Percentiles rank a stretch among this genome's conserved stretches.
These are phyloP conservation scores for Acropora tenuis DNA, from an alignment of 64 coral and sea anemone species.

Conservation along the genomic window DNA sequence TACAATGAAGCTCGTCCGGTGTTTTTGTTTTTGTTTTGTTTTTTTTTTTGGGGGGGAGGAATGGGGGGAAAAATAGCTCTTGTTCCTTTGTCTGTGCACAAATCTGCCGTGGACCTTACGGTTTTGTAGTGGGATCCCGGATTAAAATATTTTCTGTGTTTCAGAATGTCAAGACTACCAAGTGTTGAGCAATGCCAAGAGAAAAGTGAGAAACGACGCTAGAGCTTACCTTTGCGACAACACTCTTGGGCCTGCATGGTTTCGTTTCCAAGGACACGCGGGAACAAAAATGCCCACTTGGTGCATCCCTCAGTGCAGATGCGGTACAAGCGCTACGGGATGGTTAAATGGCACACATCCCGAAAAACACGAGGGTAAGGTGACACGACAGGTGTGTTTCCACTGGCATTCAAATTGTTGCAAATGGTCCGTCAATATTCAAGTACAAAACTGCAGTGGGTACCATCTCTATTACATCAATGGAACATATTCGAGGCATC, in stretches of 20 bases:
- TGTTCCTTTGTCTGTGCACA: too few relatives aligned
- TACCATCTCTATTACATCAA: too few relatives aligned
- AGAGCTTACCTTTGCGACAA: background rate
- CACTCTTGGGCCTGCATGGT: background rate
- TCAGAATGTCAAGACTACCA: background rate
- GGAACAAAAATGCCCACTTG: background rate
- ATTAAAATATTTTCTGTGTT: background rate
- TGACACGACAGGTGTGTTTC: background rate
- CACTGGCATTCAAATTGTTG: too few relatives aligned
- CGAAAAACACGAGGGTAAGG: background rate
- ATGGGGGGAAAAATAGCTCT: too few relatives aligned
- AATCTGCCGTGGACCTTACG: background rate
- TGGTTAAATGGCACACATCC: conserved; percentile 17
- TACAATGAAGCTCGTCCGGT: too few relatives aligned
- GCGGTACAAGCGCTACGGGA: background rate
- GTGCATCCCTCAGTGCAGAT: too few relatives aligned
- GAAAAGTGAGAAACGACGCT: background rate
- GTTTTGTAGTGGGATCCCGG: background rate
- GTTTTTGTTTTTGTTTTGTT: too few relatives aligned
- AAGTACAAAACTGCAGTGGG: too few relatives aligned
- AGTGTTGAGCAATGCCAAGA: background rate
- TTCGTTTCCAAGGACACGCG: background rate
- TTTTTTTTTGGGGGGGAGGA: too few relatives aligned
- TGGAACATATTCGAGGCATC: too few relatives aligned
- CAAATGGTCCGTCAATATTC: too few relatives aligned